Base-by-base conservation (phyloP, 37 sponge, comb jelly and placozoan genomes). In the Beroe forskalii region DNA sequence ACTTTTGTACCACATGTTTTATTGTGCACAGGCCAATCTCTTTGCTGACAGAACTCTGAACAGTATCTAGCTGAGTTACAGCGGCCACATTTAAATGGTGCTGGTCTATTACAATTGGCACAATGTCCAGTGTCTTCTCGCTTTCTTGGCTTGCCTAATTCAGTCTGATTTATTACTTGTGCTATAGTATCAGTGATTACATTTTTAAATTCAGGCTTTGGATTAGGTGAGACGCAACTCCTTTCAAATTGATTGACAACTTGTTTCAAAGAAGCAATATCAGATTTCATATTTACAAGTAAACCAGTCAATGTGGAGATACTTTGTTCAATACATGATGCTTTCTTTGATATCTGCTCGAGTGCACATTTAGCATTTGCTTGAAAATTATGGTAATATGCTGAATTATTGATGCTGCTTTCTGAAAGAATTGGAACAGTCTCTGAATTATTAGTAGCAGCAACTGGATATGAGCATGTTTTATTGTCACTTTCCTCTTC, bases 31-130 rank as follows among this genome's bases (percentile, higher is more conserved):
- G 66, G 66, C 66, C 66, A 63, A 30, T 63, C 66, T 30, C 66
- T 63, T 19, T 63, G 66, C 66, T 63, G 66, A 20, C 66, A 63
- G 25, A 63, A 63, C 66, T 63, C 66, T 63, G 66, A 63, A 63
- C 66, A 63, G 66, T 63, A 63, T 19, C 66, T 6, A 30, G 25
- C 66, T 3, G 25, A 30, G 25, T 63, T 63, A 30, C 66, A 63
- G 25, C 66, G 66, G 23, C 66, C 66, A 19, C 66, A 63, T 30
- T 63, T 63, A 30, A 63, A 63, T 4, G 66, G 66, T 23, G 66
- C 66, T n/a, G 66, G 66, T 20, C 66, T 63, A 30, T 63, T 63
- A 30, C 66, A 63, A 19, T 63, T 63, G 4, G 66, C 66, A 63
- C 66, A 63, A 30, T 63, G 66, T 4, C 66, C 66, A 6, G 66